Evolutionary conservation across 2,888 invertebrate genomes (phyloP).

Genomic region (Machimus rusticus): DNA sequence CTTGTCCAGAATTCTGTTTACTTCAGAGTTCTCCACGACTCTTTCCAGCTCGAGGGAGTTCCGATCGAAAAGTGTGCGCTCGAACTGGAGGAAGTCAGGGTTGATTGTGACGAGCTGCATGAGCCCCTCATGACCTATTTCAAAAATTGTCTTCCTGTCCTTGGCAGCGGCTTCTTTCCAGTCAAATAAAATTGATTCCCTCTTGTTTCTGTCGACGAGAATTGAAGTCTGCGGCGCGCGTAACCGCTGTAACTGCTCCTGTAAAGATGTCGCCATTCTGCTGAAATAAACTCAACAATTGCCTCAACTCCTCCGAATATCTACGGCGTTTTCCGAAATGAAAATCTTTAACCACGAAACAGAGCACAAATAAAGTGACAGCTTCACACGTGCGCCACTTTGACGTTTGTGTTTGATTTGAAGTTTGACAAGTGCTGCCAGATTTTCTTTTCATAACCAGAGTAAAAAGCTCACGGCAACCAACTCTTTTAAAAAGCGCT

Average conservation of each 20-base stretch:
- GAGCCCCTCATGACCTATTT: constrained; percentile 86
- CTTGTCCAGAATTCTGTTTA: constrained; percentile 78
- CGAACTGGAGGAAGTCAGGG: constrained; percentile 75
- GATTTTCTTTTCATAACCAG: background rate
- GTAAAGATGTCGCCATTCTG: constrained; percentile 74
- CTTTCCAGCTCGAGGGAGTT: constrained; percentile 82
- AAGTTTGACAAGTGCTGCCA: background rate
- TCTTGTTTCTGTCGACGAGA: constrained; percentile 72
- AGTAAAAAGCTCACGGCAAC: background rate
- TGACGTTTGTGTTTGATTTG: background rate
- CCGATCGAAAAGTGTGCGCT: constrained; percentile 77
- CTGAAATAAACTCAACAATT: background rate
- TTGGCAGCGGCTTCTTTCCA: constrained; percentile 88
- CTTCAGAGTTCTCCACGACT: constrained; percentile 75
- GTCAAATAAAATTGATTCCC: constrained; percentile 87
- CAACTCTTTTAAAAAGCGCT: background rate
- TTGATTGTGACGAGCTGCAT: constrained; percentile 81
- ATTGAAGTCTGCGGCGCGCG: constrained; percentile 77
- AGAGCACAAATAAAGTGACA: background rate
- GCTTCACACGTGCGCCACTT: background rate
- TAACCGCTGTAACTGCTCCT: constrained; percentile 79
- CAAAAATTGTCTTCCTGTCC: constrained; percentile 83
- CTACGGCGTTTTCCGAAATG: background rate
- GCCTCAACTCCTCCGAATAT: background rate
- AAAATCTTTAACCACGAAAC: background rate